Evolutionary conservation across 2,797 vertebrate species (phyloP).

Genomic region (Cryptoblepharus egeriae): DNA sequence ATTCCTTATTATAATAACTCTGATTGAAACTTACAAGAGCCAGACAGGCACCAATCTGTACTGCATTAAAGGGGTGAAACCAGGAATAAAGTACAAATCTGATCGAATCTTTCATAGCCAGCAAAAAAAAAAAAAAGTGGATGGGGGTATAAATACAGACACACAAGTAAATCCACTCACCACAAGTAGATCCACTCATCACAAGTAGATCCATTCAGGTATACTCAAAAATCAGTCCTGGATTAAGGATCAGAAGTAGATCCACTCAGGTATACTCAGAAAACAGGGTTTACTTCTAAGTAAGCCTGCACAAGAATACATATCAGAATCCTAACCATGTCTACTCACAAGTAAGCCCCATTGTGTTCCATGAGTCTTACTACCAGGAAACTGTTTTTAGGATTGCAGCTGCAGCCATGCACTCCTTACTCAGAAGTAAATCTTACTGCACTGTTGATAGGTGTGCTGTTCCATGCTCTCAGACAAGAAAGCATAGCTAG

Average conservation of each 20-base stretch:
- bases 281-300: background rate
- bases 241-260: background rate
- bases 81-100: background rate
- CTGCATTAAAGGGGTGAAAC: background rate
- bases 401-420: background rate
- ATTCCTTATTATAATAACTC: background rate
- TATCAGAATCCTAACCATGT: too few species aligned
- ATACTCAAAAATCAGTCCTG: background rate
- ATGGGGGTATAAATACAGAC: too few species aligned
- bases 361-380: too few species aligned
- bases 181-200: background rate
- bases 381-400: too few species aligned
- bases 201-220: too few species aligned
- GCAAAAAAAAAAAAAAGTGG: background rate
- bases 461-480: constrained; percentile 25
- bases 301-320: too few species aligned
- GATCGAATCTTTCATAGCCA: constrained; percentile 37
- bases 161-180: too few species aligned
- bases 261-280: background rate
- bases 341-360: too few species aligned
- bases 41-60: background rate
- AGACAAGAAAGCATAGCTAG: background rate
- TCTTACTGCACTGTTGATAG: background rate
- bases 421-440: background rate
- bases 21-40: constrained; percentile 5